Conservation (phyloP, 2,113 vertebrate genomes). For the Amia ocellicauda region DNA sequence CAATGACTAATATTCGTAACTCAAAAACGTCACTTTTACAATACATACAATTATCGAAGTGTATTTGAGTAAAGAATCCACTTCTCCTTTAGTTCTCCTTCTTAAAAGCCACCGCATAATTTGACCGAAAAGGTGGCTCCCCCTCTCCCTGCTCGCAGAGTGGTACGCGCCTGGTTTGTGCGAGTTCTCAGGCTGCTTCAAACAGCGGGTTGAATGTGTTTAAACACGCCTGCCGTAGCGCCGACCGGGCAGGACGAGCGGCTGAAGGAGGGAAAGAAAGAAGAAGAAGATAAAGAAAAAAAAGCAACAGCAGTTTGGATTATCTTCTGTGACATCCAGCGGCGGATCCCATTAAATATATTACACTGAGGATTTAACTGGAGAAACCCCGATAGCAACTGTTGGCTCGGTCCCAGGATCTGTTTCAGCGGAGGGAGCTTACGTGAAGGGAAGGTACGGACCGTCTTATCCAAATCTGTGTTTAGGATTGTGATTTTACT, state of each 20-base stretch:
- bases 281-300: not conserved
- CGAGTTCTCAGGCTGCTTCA: constrained; percentile 62
- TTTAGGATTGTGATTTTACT: too few species aligned
- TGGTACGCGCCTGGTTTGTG: constrained; percentile 44
- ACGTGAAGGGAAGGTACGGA: too few species aligned
- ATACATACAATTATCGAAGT: too few species aligned
- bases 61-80: too few species aligned
- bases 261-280: too few species aligned
- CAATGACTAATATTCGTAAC: too few species aligned
- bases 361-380: constrained; percentile 9
- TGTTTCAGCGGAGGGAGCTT: too few species aligned
- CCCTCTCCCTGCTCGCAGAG: constrained; percentile 20
- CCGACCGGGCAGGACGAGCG: not conserved
- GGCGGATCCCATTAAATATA: not conserved
- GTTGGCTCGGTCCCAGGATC: too few species aligned
- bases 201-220: constrained; percentile 20
- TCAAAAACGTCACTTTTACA: not conserved
- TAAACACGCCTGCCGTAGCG: not conserved
- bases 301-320: not conserved
- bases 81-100: too few species aligned
- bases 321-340: constrained; percentile 5
- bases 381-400: not conserved
- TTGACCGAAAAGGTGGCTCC: constrained; percentile 20
- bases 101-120: too few species aligned
- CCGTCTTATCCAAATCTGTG: too few species aligned